These are phyloP conservation scores for Cyprinodon variegatus DNA, from an alignment of 2,113 vertebrate genomes.

Conservation along the genomic window DNA sequence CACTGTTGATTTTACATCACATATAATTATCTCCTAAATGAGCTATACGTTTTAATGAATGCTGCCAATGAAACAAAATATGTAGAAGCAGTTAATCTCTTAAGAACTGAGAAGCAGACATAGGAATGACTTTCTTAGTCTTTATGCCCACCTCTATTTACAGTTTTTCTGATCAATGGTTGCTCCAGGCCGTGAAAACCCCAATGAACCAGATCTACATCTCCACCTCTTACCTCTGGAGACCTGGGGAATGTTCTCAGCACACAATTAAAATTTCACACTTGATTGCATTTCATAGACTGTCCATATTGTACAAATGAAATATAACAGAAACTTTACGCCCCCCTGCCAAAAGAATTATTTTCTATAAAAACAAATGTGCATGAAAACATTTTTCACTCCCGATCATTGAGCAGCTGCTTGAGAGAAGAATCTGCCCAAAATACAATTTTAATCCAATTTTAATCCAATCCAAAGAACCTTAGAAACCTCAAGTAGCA, in stretches of 20 bases:
- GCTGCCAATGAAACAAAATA: slow-evolving; percentile 5
- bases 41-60: slow-evolving; percentile 40
- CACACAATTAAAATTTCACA: slow-evolving; percentile 79
- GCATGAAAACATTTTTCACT: neutral
- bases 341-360: slow-evolving; percentile 2
- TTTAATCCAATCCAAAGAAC: too few species aligned
- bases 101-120: slow-evolving; percentile 23
- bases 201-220: slow-evolving; percentile 69
- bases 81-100: slow-evolving; percentile 32
- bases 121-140: slow-evolving; percentile 22
- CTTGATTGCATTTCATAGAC: slow-evolving; percentile 57
- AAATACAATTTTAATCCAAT: neutral
- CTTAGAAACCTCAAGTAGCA: neutral
- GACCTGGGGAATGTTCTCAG: slow-evolving; percentile 45
- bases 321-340: slow-evolving; percentile 28
- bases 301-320: slow-evolving; percentile 67
- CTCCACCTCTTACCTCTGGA: slow-evolving; percentile 54
- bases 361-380: slow-evolving; percentile 9
- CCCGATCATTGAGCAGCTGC: neutral
- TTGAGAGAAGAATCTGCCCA: neutral
- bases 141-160: slow-evolving; percentile 50
- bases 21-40: slow-evolving; percentile 13
- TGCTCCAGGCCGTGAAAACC: slow-evolving; percentile 49
- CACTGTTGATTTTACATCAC: slow-evolving; percentile 32
- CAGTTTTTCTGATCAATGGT: slow-evolving; percentile 67